phyloP scores from a whole-genome alignment of 2,797 vertebrate genomes.

The Spondyliosoma cantharus region DNA sequence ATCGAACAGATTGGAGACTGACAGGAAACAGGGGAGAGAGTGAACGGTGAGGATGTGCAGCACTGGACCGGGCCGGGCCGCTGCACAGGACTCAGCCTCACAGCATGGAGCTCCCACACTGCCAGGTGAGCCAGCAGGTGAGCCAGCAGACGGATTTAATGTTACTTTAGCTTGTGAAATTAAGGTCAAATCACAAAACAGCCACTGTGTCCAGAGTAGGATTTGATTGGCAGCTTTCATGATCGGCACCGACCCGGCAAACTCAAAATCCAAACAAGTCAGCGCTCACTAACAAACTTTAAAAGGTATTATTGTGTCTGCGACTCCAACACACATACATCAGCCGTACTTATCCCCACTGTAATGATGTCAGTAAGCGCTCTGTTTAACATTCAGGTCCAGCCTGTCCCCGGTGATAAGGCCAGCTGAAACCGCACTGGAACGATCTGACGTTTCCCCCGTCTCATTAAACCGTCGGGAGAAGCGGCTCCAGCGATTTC shows the following conservation, averaged over 20 bases:
- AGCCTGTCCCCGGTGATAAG: not conserved
- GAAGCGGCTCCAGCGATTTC: not conserved
- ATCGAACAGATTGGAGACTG: no score
- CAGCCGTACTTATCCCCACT: not conserved
- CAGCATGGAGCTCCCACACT: no score
- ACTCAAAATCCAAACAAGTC: no score
- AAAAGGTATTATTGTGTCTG: not conserved
- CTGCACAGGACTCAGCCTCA: no score
- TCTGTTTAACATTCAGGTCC: not conserved
- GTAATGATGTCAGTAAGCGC: not conserved
- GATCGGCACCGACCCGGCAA: not conserved
- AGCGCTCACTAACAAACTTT: not conserved
- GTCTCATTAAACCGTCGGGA: not conserved
- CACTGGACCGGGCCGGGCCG: no score
- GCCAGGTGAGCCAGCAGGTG: no score
- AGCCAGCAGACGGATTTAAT: no score
- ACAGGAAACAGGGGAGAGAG: no score
- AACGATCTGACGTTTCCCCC: not conserved
- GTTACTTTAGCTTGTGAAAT: no score
- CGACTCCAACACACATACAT: not conserved
- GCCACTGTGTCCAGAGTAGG: no score
- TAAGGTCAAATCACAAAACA: no score
- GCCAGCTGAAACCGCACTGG: not conserved
- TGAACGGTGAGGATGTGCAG: no score
- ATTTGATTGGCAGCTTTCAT: not conserved